Evolutionary conservation across 92 coral and sea anemone species (phyloP).

Genomic region (Paramuricea clavata): DNA sequence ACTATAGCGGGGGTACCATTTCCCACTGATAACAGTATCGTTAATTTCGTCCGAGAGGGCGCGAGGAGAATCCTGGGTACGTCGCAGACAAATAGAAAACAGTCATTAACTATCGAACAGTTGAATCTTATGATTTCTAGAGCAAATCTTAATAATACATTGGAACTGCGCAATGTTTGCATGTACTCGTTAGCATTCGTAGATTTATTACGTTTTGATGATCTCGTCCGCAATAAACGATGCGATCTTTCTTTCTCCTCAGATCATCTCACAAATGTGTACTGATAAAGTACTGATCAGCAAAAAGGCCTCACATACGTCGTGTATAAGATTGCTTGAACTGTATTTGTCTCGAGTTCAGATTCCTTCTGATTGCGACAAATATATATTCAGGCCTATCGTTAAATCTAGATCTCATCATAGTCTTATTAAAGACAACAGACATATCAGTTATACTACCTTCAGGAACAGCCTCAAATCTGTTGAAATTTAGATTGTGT

Average conservation of each 20-base stretch:
- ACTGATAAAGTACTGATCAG: conserved; percentile 51
- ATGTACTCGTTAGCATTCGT: conserved; percentile 53
- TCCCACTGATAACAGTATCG: conserved; percentile 60
- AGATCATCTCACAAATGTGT: conserved; percentile 33
- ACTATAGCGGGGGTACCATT: conserved; percentile 59
- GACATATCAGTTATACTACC: neutral
- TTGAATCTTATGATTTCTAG: conserved; percentile 17
- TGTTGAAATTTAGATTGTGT: too few species aligned
- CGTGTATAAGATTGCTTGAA: neutral
- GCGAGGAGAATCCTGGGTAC: conserved; percentile 58
- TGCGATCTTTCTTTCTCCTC: conserved; percentile 45
- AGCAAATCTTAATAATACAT: conserved; percentile 43
- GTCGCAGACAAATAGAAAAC: conserved; percentile 56
- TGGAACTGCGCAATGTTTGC: conserved; percentile 61
- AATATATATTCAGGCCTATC: neutral
- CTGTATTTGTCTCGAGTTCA: conserved; percentile 30
- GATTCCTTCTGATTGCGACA: neutral
- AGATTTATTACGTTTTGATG: conserved; percentile 54
- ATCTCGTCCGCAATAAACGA: conserved; percentile 48
- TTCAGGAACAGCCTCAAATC: neutral
- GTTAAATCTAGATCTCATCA: neutral
- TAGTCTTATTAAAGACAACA: neutral
- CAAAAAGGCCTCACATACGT: conserved; percentile 42
- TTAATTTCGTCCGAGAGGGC: conserved; percentile 54
- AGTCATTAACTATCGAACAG: conserved; percentile 49